Conservation (phyloP, 2,888 invertebrate species). For the Hololepta plana region DNA sequence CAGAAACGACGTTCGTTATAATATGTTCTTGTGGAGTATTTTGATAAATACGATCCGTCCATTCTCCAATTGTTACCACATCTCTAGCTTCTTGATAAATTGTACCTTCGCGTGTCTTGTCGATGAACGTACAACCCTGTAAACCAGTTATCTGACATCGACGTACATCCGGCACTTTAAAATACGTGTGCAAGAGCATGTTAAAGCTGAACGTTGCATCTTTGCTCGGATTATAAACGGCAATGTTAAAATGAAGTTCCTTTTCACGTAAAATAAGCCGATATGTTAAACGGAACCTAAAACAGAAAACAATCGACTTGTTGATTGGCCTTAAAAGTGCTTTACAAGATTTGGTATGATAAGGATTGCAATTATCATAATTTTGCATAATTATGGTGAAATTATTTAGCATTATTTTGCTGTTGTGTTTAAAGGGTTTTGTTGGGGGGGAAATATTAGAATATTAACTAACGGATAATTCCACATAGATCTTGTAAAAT, state of each 20-base stretch:
- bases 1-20: conserved; percentile 82
- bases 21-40: conserved; percentile 86
- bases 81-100: conserved; percentile 82
- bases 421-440: background rate
- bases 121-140: conserved; percentile 59
- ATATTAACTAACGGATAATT: conserved; percentile 59
- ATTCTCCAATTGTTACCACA: conserved; percentile 75
- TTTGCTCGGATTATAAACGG: conserved; percentile 86
- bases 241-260: conserved; percentile 82
- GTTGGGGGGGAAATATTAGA: conserved; percentile 3
- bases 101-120: conserved; percentile 68
- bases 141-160: conserved; percentile 85
- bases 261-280: conserved; percentile 79
- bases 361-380: background rate
- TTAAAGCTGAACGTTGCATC: conserved; percentile 83
- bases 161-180: conserved; percentile 87
- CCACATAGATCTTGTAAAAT: conserved; percentile 88
- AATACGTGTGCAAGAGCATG: conserved; percentile 84
- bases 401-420: too few relatives aligned
- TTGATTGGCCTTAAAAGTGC: background rate
- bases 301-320: conserved; percentile 5
- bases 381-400: too few relatives aligned
- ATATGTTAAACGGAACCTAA: conserved; percentile 80
- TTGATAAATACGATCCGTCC: conserved; percentile 88
- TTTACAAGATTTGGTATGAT: background rate